Percentiles rank a stretch among this genome's conserved stretches.
phyloP scores from a whole-genome alignment of 2,797 vertebrate species.

The Anguilla megastoma region DNA sequence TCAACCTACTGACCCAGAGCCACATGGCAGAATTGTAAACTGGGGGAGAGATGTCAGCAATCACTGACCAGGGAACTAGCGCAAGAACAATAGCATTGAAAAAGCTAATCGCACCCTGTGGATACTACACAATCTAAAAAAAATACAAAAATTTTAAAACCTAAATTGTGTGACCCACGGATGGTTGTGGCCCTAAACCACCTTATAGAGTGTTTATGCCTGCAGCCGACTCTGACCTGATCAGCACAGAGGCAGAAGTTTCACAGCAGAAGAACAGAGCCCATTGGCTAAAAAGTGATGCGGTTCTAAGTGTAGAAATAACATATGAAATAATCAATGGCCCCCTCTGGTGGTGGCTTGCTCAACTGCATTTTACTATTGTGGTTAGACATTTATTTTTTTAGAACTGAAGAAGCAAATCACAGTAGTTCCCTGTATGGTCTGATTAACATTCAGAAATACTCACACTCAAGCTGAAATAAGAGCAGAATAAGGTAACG shows the following conservation, averaged over 20 bases:
- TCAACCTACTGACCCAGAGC: neutral
- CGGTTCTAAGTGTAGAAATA: neutral
- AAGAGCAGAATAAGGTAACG: neutral
- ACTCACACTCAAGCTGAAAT: neutral
- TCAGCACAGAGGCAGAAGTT: neutral
- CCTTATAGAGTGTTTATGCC: neutral
- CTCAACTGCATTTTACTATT: neutral
- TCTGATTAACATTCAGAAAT: neutral
- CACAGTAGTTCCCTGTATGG: neutral
- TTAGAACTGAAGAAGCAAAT: neutral
- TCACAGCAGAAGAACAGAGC: neutral
- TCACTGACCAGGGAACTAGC: too few species aligned
- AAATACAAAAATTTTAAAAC: neutral
- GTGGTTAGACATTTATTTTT: neutral
- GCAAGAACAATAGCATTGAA: too few species aligned
- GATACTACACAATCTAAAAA: too few species aligned
- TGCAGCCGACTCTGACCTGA: neutral
- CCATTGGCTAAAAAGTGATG: neutral
- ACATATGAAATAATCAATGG: neutral
- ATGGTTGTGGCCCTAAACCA: neutral
- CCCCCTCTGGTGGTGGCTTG: constrained; percentile 20
- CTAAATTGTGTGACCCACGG: neutral
- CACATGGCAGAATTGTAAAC: too few species aligned
- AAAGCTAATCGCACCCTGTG: too few species aligned
- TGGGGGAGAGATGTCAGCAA: too few species aligned